Evolutionary conservation across 2,113 vertebrate species (phyloP).

Genomic region (Mus spicilegus): DNA sequence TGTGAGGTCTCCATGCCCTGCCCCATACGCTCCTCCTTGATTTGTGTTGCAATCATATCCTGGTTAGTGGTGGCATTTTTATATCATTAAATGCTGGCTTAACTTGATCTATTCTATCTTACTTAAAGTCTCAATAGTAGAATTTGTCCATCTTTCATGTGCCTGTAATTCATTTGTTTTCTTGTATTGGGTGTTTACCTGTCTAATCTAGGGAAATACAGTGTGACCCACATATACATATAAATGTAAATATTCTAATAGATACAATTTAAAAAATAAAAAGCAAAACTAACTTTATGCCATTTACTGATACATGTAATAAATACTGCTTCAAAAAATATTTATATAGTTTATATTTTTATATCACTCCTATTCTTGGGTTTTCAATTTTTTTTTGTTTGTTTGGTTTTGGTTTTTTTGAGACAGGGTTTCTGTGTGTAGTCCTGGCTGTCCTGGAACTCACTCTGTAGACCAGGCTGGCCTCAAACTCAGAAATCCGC

Average conservation of each 20-base stretch:
- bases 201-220: not conserved
- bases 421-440: no score
- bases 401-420: no score
- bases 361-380: not conserved
- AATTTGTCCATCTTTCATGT: not conserved
- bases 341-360: not conserved
- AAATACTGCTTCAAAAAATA: constrained; percentile 36
- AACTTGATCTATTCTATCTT: not conserved
- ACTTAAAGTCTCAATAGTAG: constrained; percentile 30
- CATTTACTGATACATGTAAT: constrained; percentile 7
- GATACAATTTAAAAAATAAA: constrained; percentile 29
- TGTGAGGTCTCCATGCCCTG: not conserved
- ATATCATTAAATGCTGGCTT: not conserved
- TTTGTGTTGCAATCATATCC: not conserved
- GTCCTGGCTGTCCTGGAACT: no score
- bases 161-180: constrained; percentile 7
- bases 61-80: not conserved
- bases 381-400: not conserved
- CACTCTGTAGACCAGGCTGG: no score
- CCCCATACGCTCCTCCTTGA: not conserved
- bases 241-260: constrained; percentile 15
- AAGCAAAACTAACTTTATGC: constrained; percentile 39
- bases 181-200: not conserved
- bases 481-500: no score
- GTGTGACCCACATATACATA: not conserved